These are phyloP conservation scores for Eptesicus fuscus DNA, from an alignment of 2,113 vertebrate genomes.

Conservation along the genomic window DNA sequence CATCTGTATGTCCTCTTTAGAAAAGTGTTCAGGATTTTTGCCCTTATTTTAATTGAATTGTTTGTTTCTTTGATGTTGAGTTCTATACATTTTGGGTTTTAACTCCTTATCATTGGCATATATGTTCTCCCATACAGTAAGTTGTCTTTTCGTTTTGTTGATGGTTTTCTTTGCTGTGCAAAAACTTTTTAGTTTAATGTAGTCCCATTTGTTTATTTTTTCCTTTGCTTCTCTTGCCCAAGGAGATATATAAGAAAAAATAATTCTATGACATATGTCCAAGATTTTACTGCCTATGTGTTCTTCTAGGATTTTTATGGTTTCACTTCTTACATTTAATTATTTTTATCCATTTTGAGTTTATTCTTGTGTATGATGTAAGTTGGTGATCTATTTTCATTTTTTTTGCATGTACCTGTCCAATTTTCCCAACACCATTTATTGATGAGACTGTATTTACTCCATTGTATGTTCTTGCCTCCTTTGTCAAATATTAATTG, in stretches of 20 bases:
- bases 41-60: neutral
- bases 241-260: neutral
- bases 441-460: too few relatives aligned
- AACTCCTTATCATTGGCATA: neutral
- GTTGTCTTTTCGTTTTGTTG: neutral
- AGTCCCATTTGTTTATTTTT: neutral
- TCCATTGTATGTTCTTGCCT: too few relatives aligned
- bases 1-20: neutral
- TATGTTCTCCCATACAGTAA: neutral
- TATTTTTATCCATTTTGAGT: neutral
- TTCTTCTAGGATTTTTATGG: neutral
- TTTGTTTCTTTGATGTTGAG: neutral
- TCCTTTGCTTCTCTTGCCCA: neutral
- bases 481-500: too few relatives aligned
- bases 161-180: neutral
- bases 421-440: too few relatives aligned
- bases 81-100: neutral
- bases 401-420: too few relatives aligned
- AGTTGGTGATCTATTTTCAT: too few relatives aligned
- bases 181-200: neutral
- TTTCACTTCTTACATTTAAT: neutral
- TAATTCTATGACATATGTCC: neutral
- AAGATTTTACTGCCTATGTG: neutral
- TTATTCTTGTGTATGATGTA: neutral
- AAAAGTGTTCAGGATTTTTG: neutral